These are phyloP conservation scores for Climacteris rufus DNA, from an alignment of 2,113 vertebrate genomes.

Conservation along the genomic window DNA sequence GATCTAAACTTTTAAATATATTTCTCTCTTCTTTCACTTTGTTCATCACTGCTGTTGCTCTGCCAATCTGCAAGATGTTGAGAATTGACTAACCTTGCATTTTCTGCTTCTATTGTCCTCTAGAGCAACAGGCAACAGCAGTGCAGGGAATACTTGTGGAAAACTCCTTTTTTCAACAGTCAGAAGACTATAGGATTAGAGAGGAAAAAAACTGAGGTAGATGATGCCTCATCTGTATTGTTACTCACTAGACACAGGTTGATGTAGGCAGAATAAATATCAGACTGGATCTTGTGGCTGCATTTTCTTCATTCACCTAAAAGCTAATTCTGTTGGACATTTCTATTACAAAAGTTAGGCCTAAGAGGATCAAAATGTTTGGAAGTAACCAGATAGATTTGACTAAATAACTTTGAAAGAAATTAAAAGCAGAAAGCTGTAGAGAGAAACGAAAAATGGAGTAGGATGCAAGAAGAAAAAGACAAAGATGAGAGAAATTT, in stretches of 20 bases:
- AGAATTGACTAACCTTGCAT: background rate
- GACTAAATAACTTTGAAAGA: background rate
- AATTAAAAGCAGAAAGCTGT: background rate
- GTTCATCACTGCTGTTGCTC: background rate
- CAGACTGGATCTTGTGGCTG: background rate
- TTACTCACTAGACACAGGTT: background rate
- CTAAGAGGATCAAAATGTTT: background rate
- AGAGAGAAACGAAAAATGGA: background rate
- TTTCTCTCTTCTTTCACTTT: background rate
- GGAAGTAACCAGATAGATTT: background rate
- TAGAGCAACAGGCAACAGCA: background rate
- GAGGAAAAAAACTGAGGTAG: background rate
- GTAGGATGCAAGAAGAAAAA: background rate
- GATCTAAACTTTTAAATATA: background rate
- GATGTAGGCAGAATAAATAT: background rate
- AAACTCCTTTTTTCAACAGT: background rate
- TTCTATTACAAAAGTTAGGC: background rate
- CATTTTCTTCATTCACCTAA: background rate
- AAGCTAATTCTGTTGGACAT: background rate
- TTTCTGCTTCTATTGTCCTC: background rate
- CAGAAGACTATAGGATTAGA: background rate
- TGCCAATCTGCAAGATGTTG: background rate
- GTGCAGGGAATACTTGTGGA: background rate
- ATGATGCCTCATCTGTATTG: background rate
- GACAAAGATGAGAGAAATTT: background rate